Base-by-base conservation (phyloP, 2,113 vertebrate species). In the zebrafish (Danio rerio) region DNA sequence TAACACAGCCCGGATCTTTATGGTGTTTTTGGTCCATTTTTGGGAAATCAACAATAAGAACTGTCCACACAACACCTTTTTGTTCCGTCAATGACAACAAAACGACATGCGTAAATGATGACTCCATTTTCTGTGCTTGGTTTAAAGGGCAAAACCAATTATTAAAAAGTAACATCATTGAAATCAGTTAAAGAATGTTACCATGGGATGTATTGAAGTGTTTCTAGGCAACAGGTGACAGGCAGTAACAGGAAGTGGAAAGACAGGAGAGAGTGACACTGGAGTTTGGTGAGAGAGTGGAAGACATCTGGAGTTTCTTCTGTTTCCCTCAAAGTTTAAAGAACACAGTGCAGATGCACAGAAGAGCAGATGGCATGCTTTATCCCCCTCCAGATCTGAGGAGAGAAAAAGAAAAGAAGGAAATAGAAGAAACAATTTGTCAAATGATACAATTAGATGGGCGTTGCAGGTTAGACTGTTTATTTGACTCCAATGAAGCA, bases 331-430 rank as follows among this genome's bases (percentile, higher is more conserved):
- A 82, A 88, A 89, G 58, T 59, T 20, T 86, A 89, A 79, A 85
- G 87, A 85, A 88, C 86, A 89, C 87, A 89, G 88, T 83, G 89
- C 73, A 87, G 85, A 88, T 90, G 89, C 88, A 91, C 84, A 86
- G 85, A 85, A 88, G 79, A 89, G 87, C 85, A 55, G 62, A 87
- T 73, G 83, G 65, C 53, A 81, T 50, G 13, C 59, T 31, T 92
- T 88, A 94, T 63, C 88, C 92, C 47, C 92, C 90, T 20, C 90
- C 89, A 88, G 92, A 93, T 92, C 93, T 93, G 61, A 69, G 85
- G 81, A 86, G 83, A 61, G 82, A 13, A 81, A 81, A 65, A 89
- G 71, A 69, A 83, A 69, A 6, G 31, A 69, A 55, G 20, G 68
- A 80, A 63, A 15, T 6, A 72, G 78, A 31, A 71, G n/a, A 72